Base-by-base conservation (phyloP, 37 sponge, comb jelly and placozoan genomes). In the Halisarca cf. caerulea region DNA sequence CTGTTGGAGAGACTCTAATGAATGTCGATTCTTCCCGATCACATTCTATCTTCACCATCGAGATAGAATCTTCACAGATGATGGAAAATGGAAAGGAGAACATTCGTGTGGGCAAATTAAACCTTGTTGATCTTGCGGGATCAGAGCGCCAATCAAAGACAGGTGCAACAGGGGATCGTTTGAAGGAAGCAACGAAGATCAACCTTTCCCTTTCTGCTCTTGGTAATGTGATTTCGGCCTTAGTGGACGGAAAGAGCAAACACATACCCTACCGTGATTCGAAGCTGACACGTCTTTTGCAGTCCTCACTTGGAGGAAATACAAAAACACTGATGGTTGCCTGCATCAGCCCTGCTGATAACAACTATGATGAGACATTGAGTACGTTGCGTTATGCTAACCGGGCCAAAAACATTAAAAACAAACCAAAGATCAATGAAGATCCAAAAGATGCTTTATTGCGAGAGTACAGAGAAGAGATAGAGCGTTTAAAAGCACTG, bases 281-380 rank as follows among this genome's bases (percentile, higher is more conserved):
- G 30, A 98, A 98, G 78, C 91, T 98, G 75, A 98, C 99, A 8
- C 90, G 99, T 3, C 82, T 98, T 41, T 91, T 98, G 32, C 98
- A 97, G 86, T 91, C 92, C 24, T 88, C 91, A 37, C 84, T 95
- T 3, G 99, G 99, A 53, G 99, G 99, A 3, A 98, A 98, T 79
- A 98, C 99, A 7, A 98, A 98, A 86, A 98, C 99, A 9, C 77
- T 98, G n/a, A 98, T 98, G 99, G 93, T 98, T 14, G 96, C 99
- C 27, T 98, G 99, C 69, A 66, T 98, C 54, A 90, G 91, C 72
- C 99, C 99, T 20, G 96, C 99, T 35, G 96, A 96, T 47, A 96
- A 98, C 80, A 98, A 98, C 90, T 98, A 98, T 73, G 99, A 98
- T 35, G 99, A 98, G 62, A 98, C 99, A 0, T 77, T 94, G 35